A percentile compares a stretch with the other conserved stretches of the same genome.
phyloP scores from a whole-genome alignment of 1,140 invertebrate genomes.

The Cotesia glomerata region DNA sequence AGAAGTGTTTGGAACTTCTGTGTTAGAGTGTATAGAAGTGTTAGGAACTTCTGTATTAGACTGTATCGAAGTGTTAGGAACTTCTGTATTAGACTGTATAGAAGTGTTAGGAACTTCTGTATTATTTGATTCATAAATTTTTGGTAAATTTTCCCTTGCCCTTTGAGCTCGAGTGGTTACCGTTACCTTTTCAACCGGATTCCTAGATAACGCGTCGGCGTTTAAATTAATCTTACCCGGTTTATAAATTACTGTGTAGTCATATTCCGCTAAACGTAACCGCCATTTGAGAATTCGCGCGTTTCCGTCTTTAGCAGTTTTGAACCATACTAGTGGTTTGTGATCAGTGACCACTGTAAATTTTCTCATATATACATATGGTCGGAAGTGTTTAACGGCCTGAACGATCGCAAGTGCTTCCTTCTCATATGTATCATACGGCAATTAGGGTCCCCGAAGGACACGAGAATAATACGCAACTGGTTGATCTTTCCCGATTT shows the following conservation, averaged over 20 bases:
- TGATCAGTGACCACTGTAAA: no score
- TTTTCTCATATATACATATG: slow-evolving; percentile 49
- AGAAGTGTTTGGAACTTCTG: not conserved
- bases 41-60: not conserved
- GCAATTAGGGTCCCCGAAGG: not conserved
- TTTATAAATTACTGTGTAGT: no score
- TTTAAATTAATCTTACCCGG: slow-evolving; percentile 55
- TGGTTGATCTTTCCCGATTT: slow-evolving; percentile 33
- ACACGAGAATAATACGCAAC: slow-evolving; percentile 34
- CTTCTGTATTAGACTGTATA: not conserved
- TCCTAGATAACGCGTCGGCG: slow-evolving; percentile 45
- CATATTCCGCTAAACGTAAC: slow-evolving; percentile 48
- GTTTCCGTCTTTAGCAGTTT: no score
- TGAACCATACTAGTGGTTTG: no score
- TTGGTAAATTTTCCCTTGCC: not conserved
- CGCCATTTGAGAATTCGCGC: slow-evolving; percentile 61
- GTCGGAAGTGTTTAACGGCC: slow-evolving; percentile 54
- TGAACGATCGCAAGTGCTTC: slow-evolving; percentile 50
- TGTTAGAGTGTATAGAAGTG: not conserved
- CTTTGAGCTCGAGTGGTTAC: not conserved
- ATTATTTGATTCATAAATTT: no score
- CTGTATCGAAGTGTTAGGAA: not conserved
- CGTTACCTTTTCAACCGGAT: not conserved
- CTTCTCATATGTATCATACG: slow-evolving; percentile 37
- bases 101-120: not conserved